Percentiles rank a stretch among this genome's conserved stretches.
These are phyloP conservation scores for Astreopora myriophthalma DNA, from an alignment of 64 coral and sea anemone species.

Conservation along the genomic window DNA sequence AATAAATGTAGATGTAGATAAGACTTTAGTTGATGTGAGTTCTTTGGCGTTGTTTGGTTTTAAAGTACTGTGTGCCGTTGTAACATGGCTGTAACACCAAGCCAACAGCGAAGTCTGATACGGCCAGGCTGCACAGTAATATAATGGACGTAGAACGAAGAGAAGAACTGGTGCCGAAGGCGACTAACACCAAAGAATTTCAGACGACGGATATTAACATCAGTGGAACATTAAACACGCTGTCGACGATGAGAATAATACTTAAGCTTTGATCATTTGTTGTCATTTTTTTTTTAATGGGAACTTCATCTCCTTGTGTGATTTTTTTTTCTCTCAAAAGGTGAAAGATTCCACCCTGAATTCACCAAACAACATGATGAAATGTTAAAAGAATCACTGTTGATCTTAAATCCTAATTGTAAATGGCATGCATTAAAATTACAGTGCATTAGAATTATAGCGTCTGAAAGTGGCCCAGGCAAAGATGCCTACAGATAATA, in stretches of 20 bases:
- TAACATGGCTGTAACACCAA: constrained; percentile 27
- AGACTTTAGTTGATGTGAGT: background rate
- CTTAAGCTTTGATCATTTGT: background rate
- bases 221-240: background rate
- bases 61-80: too few species aligned
- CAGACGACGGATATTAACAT: constrained; percentile 26
- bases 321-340: too few species aligned
- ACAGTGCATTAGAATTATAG: too few species aligned
- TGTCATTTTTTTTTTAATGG: background rate
- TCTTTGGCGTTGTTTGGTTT: background rate
- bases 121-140: constrained; percentile 22
- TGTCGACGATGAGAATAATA: background rate
- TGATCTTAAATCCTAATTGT: too few species aligned
- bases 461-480: too few species aligned
- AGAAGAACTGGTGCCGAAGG: background rate
- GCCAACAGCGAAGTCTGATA: constrained; percentile 40
- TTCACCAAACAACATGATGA: too few species aligned
- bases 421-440: too few species aligned
- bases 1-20: too few species aligned
- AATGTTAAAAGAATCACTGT: too few species aligned
- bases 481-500: too few species aligned
- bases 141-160: constrained; percentile 21
- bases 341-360: too few species aligned
- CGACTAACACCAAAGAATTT: constrained; percentile 9
- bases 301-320: too few species aligned